These are phyloP conservation scores for Coranthus polyacanthus DNA, from an alignment of 2,797 vertebrate genomes.

Conservation along the genomic window DNA sequence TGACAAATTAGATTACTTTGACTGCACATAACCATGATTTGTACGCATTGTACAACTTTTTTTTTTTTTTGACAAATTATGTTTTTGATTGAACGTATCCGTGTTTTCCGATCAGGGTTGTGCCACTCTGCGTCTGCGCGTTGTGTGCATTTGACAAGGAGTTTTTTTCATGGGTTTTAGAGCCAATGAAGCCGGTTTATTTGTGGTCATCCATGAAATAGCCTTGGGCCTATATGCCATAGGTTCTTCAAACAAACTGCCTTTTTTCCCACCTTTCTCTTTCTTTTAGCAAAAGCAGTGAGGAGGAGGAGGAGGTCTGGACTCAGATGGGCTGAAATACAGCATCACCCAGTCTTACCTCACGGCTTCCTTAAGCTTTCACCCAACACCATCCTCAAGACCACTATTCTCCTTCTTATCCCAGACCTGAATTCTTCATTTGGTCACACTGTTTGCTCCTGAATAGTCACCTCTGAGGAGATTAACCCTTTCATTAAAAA, in stretches of 20 bases:
- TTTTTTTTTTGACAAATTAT: too few species aligned
- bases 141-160: constrained; percentile 15
- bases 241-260: constrained; percentile 62
- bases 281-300: constrained; percentile 33
- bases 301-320: constrained; percentile 52
- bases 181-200: constrained; percentile 46
- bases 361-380: constrained; percentile 89
- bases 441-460: constrained; percentile 99
- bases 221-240: constrained; percentile 56
- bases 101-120: too few species aligned
- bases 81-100: too few species aligned
- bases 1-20: too few species aligned
- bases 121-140: too few species aligned
- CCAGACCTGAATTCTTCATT: constrained; percentile 94
- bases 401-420: constrained; percentile 85
- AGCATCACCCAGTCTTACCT: constrained; percentile 84
- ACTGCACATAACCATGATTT: too few species aligned
- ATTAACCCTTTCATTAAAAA: constrained; percentile 99
- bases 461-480: constrained; percentile 99
- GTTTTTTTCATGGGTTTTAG: constrained; percentile 38
- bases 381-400: constrained; percentile 84
- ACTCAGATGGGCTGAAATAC: constrained; percentile 80
- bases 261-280: constrained; percentile 46
- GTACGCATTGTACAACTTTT: too few species aligned
- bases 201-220: constrained; percentile 62